Base-by-base conservation (phyloP, 2,888 invertebrate species). In the Tachina lurida region DNA sequence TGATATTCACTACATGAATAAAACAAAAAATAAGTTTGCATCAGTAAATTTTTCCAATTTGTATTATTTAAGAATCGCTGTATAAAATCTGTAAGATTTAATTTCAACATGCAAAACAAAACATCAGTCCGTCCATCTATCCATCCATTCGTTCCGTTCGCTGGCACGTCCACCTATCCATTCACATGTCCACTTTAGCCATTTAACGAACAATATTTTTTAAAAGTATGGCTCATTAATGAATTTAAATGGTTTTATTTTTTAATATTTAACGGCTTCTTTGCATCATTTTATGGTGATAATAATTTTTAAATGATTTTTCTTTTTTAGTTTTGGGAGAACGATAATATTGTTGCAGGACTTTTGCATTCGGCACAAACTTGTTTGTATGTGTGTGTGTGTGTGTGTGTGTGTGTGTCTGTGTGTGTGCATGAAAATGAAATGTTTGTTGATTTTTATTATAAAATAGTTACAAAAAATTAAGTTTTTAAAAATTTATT, bases 171-270 rank as follows among this genome's bases (percentile, higher is more conserved):
- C 71, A 17, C 17, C 47, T 39, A 12, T 68, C 56, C 87, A 84
- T 87, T 84, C 62, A 62, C 67, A 43, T 80, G 65, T 52, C 58
- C 76, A 63, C 56, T 76, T 75, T 60, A 58, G 8, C 70, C 74
- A 75, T 45, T 82, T 58, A 82, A 75, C 68, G 78, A 79, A 43
- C 52, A 85, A 85, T 78, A 85, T 75, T 82, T 79, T 84, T 84
- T 63, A 67, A 83, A 87, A 89, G 88, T 90, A 89, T 89, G 89
- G 90, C 90, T 92, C 92, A 92, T 92, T 92, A 92, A 92, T 92
- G 92, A 92, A 90, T 92, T 92, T 92, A 92, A 92, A 92, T 92
- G 90, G 92, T 90, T 90, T 91, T 91, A 91, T 92, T 75, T 92
- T 90, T 91, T 92, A 91, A 91, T 91, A 92, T 91, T 91, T 91